phyloP scores from a whole-genome alignment of 2,113 vertebrate species.

The Tor tambroides region DNA sequence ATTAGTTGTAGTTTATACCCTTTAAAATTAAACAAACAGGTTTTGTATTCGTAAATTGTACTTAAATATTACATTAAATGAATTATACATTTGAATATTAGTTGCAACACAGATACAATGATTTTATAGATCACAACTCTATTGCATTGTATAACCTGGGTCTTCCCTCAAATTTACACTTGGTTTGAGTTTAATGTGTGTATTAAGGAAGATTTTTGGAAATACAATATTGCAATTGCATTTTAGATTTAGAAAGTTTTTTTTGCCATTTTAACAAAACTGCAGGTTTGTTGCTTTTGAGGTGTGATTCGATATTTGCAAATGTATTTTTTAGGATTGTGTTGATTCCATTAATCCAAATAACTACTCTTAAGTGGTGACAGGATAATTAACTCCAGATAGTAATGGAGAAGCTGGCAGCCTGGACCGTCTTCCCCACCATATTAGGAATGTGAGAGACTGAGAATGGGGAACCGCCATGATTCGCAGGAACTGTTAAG shows the following conservation, averaged over 20 bases:
- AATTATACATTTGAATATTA: no score
- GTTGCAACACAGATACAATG: no score
- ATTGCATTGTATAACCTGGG: not conserved
- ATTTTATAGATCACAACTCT: no score
- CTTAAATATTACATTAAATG: no score
- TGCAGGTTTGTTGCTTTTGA: not conserved
- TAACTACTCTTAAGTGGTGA: slow-evolving; percentile 41
- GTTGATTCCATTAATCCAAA: slow-evolving; percentile 43
- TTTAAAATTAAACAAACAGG: no score
- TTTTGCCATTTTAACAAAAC: not conserved
- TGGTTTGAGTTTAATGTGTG: not conserved
- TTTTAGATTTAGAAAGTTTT: not conserved
- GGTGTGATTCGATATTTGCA: not conserved
- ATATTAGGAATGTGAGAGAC: slow-evolving; percentile 62
- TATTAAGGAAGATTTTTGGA: not conserved
- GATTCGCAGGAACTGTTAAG: slow-evolving; percentile 54
- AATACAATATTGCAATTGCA: not conserved
- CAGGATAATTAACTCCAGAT: slow-evolving; percentile 60
- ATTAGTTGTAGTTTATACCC: no score
- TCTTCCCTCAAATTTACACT: not conserved
- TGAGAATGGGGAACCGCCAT: slow-evolving; percentile 47
- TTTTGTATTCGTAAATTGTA: no score
- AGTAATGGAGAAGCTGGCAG: slow-evolving; percentile 64
- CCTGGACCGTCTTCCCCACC: slow-evolving; percentile 46
- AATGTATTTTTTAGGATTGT: not conserved